Percentiles rank a stretch among this genome's conserved stretches.
phyloP scores from a whole-genome alignment of 2,888 invertebrate genomes.

The Drosophila trichaetosa region DNA sequence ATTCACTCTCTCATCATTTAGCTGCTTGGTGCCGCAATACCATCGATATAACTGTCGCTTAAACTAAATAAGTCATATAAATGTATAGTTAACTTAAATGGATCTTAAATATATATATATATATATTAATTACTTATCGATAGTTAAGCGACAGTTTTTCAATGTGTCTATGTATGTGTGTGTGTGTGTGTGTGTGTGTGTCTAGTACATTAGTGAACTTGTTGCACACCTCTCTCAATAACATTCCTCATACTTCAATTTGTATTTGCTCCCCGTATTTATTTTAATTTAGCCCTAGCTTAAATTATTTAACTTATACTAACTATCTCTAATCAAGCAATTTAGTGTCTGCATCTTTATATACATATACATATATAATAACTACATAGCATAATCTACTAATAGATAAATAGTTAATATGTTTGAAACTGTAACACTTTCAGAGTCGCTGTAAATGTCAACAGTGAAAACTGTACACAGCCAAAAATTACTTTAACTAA shows the following conservation, averaged over 20 bases:
- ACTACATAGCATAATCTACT: slow-evolving; percentile 26
- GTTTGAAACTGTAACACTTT: slow-evolving; percentile 25
- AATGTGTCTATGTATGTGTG: slow-evolving; percentile 19
- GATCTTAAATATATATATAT: too few species aligned
- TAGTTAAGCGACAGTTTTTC: slow-evolving; percentile 4
- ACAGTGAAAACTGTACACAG: slow-evolving; percentile 34
- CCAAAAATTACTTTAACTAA: slow-evolving; percentile 28
- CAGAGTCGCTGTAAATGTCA: slow-evolving; percentile 28
- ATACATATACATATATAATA: slow-evolving; percentile 12
- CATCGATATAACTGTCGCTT: slow-evolving; percentile 7
- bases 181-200: slow-evolving; percentile 17
- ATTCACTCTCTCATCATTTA: slow-evolving; percentile 16
- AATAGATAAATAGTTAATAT: slow-evolving; percentile 29
- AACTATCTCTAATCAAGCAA: slow-evolving; percentile 15
- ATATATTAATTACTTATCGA: background rate
- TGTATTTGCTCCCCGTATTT: slow-evolving; percentile 7
- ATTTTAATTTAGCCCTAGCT: slow-evolving; percentile 11
- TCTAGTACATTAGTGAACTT: slow-evolving; percentile 12
- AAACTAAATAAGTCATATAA: background rate
- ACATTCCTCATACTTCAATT: slow-evolving; percentile 7
- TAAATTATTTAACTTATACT: slow-evolving; percentile 26
- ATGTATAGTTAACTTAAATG: background rate
- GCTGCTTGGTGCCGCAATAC: slow-evolving; percentile 28
- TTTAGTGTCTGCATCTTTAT: slow-evolving; percentile 32
- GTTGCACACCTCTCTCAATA: slow-evolving; percentile 11